Percentiles rank a stretch among this genome's conserved stretches.
These are phyloP conservation scores for Ameiurus melas DNA, from an alignment of 2,113 vertebrate genomes.

Conservation along the genomic window DNA sequence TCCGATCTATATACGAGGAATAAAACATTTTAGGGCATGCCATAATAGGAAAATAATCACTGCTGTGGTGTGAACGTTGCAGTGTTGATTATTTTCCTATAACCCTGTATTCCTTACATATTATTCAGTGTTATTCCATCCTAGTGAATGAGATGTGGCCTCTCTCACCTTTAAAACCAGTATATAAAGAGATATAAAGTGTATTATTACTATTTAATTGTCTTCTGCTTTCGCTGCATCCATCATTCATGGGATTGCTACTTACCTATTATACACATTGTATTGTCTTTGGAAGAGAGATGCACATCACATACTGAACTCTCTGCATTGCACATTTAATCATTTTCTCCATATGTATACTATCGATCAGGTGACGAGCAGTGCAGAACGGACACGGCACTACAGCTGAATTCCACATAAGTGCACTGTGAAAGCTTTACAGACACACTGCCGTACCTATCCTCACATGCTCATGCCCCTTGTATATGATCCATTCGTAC, in stretches of 20 bases:
- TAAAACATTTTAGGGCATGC: neutral
- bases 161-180: neutral
- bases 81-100: neutral
- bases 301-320: neutral
- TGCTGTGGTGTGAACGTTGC: neutral
- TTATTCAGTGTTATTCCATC: neutral
- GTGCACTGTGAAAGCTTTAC: neutral
- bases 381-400: neutral
- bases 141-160: neutral
- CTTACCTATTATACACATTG: neutral
- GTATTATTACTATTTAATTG: neutral
- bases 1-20: neutral
- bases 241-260: neutral
- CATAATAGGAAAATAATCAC: neutral
- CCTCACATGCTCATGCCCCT: conserved; percentile 85
- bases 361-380: neutral
- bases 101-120: neutral
- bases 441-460: conserved; percentile 78
- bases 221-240: neutral
- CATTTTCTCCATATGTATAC: neutral
- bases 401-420: neutral
- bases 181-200: neutral
- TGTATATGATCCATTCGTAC: conserved; percentile 94
- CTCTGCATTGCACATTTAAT: neutral
- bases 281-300: neutral